phyloP scores from a whole-genome alignment of 1,140 invertebrate genomes.

The Riptortus pedestris region DNA sequence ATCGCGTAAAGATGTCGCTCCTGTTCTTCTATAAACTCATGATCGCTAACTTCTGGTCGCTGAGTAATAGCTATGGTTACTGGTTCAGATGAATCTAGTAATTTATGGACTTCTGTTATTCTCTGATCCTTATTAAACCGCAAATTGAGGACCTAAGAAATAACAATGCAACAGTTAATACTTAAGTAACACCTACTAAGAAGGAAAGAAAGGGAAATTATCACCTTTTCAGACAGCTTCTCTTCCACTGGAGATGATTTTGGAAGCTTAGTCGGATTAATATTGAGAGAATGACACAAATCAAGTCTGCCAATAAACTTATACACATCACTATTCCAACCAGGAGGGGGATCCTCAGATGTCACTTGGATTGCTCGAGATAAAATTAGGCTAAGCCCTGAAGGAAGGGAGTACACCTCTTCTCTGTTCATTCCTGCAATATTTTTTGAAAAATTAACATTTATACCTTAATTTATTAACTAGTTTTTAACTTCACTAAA shows the following conservation, averaged over 20 bases:
- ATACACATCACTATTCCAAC: slow-evolving; percentile 66
- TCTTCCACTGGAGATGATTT: background rate
- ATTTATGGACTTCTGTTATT: slow-evolving; percentile 69
- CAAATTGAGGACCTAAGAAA: slow-evolving; percentile 50
- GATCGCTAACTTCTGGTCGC: slow-evolving; percentile 85
- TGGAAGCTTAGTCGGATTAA: background rate
- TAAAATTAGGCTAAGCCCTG: slow-evolving; percentile 61
- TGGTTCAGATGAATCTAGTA: slow-evolving; percentile 80
- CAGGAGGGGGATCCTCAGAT: slow-evolving; percentile 59
- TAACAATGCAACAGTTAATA: slow-evolving; percentile 20
- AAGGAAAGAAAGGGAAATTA: background rate
- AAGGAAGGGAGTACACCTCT: slow-evolving; percentile 63
- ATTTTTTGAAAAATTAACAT: background rate
- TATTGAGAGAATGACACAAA: background rate
- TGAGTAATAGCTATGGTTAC: slow-evolving; percentile 76
- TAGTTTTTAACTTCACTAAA: too few species aligned
- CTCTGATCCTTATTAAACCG: slow-evolving; percentile 65
- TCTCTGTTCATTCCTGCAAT: slow-evolving; percentile 49
- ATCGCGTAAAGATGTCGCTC: slow-evolving; percentile 80
- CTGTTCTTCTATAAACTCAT: slow-evolving; percentile 95
- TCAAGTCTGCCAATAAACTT: slow-evolving; percentile 70
- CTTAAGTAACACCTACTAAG: too few species aligned
- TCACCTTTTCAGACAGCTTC: background rate
- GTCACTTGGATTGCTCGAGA: slow-evolving; percentile 64
- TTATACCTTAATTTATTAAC: too few species aligned